Evolutionary conservation across 2,888 invertebrate species (phyloP).

Genomic region (Parochlus steinenii): DNA sequence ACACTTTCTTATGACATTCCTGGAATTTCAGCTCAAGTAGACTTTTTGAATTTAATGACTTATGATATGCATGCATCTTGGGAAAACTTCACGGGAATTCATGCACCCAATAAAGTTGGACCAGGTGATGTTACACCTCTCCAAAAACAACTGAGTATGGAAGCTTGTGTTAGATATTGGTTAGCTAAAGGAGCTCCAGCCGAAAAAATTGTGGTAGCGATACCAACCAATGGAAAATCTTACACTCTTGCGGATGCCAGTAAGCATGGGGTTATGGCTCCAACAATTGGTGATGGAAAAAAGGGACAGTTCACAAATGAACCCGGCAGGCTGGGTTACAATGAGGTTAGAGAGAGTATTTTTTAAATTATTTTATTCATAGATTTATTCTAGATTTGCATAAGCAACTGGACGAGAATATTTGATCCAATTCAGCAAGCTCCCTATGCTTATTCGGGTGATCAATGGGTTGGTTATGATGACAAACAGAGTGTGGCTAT

Average conservation of each 20-base stretch:
- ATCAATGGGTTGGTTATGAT: constrained; percentile 57
- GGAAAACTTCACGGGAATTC: constrained; percentile 46
- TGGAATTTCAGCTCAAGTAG: constrained; percentile 36
- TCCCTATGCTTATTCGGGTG: constrained; percentile 40
- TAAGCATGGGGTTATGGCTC: constrained; percentile 29
- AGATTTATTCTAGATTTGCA: too few relatives aligned
- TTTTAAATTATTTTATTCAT: too few relatives aligned
- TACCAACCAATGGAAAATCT: constrained; percentile 47
- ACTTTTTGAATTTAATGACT: constrained; percentile 53
- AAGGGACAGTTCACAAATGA: constrained; percentile 34
- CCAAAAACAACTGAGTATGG: constrained; percentile 30
- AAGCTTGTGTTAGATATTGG: constrained; percentile 37
- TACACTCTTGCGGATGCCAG: constrained; percentile 26
- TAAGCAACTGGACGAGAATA: constrained; percentile 38
- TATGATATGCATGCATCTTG: constrained; percentile 58
- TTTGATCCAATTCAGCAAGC: constrained; percentile 39
- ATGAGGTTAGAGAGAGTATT: too few relatives aligned
- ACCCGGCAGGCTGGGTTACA: constrained; percentile 33
- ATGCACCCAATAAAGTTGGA: constrained; percentile 43
- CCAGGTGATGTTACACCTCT: constrained; percentile 26
- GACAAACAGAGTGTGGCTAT: constrained; percentile 32
- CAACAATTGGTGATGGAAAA: constrained; percentile 27
- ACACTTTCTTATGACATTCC: constrained; percentile 40
- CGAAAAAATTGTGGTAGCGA: constrained; percentile 48
- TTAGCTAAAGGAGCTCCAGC: constrained; percentile 33